Evolutionary conservation across 2,888 invertebrate species (phyloP).

Genomic region (Cataglyphis cursor): DNA sequence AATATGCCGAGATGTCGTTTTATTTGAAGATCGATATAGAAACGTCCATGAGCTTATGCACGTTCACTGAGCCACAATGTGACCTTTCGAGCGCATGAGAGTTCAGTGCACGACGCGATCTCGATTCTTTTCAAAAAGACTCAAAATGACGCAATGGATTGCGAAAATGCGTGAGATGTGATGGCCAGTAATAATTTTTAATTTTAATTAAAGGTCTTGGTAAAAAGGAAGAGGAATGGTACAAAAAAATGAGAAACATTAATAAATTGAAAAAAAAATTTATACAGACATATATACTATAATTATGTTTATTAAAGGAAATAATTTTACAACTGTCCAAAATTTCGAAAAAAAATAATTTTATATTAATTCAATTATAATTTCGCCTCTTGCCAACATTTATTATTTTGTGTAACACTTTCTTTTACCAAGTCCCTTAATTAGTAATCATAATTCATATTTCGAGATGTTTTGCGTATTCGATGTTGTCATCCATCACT

Average conservation of each 20-base stretch:
- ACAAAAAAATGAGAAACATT: not conserved
- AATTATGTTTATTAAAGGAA: constrained; percentile 27
- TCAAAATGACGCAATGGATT: not conserved
- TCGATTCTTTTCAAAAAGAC: constrained; percentile 13
- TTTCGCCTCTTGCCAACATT: not conserved
- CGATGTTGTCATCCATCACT: not conserved
- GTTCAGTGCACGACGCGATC: constrained; percentile 20
- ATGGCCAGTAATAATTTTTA: not conserved
- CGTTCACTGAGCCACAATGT: not conserved
- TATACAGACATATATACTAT: not conserved
- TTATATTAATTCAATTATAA: not conserved
- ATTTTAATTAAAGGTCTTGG: not conserved
- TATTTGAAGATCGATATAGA: constrained; percentile 24
- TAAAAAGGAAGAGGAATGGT: not conserved
- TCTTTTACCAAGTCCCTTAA: not conserved
- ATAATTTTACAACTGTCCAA: not conserved
- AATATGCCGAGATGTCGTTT: constrained; percentile 11
- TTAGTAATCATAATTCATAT: not conserved
- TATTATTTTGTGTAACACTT: not conserved
- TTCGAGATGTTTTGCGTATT: not conserved
- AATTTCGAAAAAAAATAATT: not conserved
- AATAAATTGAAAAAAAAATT: not conserved
- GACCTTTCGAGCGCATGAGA: constrained; percentile 21
- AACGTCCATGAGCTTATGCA: constrained; percentile 29
- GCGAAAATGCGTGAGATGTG: not conserved